A percentile compares a stretch with the other conserved stretches of the same genome.
Evolutionary conservation across 1,140 invertebrate species (phyloP).

Genomic region (Lordiphosa stackelbergi): DNA sequence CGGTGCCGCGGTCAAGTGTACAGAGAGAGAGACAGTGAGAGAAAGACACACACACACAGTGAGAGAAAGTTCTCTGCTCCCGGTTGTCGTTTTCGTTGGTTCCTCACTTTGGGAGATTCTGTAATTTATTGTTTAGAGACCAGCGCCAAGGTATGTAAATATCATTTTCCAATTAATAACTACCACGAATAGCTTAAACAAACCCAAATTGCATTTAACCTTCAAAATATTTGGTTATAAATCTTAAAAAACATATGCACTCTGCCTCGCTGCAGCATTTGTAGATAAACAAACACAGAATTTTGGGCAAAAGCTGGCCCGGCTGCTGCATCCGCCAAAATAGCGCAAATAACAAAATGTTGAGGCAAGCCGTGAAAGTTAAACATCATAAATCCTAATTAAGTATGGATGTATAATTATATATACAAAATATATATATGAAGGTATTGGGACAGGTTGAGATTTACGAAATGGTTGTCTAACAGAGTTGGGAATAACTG

Average conservation of each 20-base stretch:
- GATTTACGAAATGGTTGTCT: no score
- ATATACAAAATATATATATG: not conserved
- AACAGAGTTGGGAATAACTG: no score
- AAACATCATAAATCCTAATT: constrained; percentile 11
- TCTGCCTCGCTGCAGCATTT: constrained; percentile 8
- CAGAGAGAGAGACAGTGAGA: constrained; percentile 14
- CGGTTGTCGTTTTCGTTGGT: constrained; percentile 28
- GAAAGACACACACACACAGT: constrained; percentile 26
- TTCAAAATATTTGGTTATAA: constrained; percentile 29
- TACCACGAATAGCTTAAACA: constrained; percentile 8
- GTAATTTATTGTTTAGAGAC: not conserved
- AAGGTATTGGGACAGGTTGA: not conserved
- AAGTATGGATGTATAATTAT: not conserved
- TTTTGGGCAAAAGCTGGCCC: constrained; percentile 1
- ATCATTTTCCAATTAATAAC: constrained; percentile 14
- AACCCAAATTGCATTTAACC: constrained; percentile 18
- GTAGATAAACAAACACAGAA: constrained; percentile 53
- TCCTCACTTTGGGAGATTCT: constrained; percentile 27
- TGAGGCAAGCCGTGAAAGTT: constrained; percentile 41
- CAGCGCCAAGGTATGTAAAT: constrained; percentile 52
- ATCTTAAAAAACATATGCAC: constrained; percentile 43
- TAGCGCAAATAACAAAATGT: constrained; percentile 49
- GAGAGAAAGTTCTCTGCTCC: constrained; percentile 10
- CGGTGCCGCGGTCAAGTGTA: constrained; percentile 68
- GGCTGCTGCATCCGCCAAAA: constrained; percentile 5